Evolutionary conservation across 2,113 vertebrate genomes (phyloP), one percentile per base, ranked within the genome.

Genomic region (Chauna torquata): DNA sequence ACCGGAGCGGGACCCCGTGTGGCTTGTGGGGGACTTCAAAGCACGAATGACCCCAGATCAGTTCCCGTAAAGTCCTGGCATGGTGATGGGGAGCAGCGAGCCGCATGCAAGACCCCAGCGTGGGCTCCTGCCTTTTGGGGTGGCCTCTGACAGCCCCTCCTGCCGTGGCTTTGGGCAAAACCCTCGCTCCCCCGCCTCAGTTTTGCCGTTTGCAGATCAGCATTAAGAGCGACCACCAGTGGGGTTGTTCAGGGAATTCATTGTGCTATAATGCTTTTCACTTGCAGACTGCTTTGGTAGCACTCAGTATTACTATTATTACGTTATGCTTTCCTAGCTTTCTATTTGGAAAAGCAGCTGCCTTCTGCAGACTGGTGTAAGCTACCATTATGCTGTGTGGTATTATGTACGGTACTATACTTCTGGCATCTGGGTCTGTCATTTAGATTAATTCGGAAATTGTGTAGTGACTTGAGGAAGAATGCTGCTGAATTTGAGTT

Each of bases 371-470:
- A 71, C 81, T 91, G 70, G 58, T 94, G 52, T 61, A 87, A 90
- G 89, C 94, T 91, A 3, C 86, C 66, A 86, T 96, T 95, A 79
- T 68, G 44, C 77, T 36, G 77, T 75, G 72, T 76, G 77, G 83
- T 76, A 69, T 89, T 92, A 38, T 66, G 69, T 86, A 52, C 1
- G 9, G 3, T 3, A n/a, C 94, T 92, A 44, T 94, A 81, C 71
- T 95, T 90, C 71, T 96, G 93, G 95, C 91, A 59, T 50, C 84
- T 0, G 3, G 28, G 32, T 74, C 89, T 97, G 6, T 96, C 71
- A 94, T 96, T 97, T 91, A 88, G 62, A 78, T 91, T 97, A 92
- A 94, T 97, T 94, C 87, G 87, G 59, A 92, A 96, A 95, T 95
- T 96, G 71, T 71, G 76, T 58, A 86, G 84, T 94, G 91, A 95